Evolutionary conservation across 2,888 invertebrate genomes (phyloP).

Genomic region (Carcina quercana): DNA sequence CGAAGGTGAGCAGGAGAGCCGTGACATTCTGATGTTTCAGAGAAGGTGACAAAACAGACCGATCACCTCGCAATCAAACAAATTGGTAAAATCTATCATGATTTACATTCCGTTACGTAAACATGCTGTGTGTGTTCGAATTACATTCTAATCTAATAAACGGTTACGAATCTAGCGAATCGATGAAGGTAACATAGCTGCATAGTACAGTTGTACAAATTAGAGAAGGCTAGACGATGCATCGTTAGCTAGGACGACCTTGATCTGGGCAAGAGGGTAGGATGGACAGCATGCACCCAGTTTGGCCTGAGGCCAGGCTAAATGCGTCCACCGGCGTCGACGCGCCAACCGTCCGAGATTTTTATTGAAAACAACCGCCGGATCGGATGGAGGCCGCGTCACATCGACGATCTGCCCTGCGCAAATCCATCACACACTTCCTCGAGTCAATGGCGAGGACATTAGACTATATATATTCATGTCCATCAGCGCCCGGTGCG

Average conservation of each 20-base stretch:
- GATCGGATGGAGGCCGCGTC: constrained; percentile 49
- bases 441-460: constrained; percentile 72
- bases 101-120: no score
- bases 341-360: constrained; percentile 64
- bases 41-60: constrained; percentile 22
- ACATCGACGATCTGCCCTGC: constrained; percentile 49
- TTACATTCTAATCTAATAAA: no score
- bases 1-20: constrained; percentile 32
- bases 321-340: constrained; percentile 53
- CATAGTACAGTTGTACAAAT: no score
- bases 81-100: no score
- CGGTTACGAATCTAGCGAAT: constrained; percentile 3
- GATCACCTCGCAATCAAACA: constrained; percentile 24
- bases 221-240: constrained; percentile 29
- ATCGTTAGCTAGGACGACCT: constrained; percentile 49
- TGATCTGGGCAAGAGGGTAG: constrained; percentile 43
- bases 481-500: constrained; percentile 40
- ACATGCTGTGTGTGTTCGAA: no score
- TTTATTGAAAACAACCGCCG: constrained; percentile 69
- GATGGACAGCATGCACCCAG: constrained; percentile 54
- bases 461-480: constrained; percentile 50
- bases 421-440: constrained; percentile 60
- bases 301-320: constrained; percentile 64
- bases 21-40: constrained; percentile 40
- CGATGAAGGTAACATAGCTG: no score